A percentile compares a stretch with the other conserved stretches of the same genome.
These are phyloP conservation scores for Eucidaris tribuloides DNA, from an alignment of 35 echinoderm and acorn worm species.

Conservation along the genomic window DNA sequence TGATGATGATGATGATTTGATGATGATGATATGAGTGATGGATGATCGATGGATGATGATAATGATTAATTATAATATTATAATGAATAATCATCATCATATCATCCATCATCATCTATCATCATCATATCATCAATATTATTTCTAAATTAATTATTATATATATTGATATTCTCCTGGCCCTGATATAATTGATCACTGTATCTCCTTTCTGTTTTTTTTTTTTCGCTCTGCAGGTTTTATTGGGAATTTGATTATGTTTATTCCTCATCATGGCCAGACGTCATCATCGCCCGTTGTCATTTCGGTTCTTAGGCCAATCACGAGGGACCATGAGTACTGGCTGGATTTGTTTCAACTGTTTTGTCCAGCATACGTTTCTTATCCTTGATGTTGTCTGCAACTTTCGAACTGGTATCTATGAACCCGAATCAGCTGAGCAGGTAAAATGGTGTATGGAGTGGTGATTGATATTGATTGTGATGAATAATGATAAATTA, in stretches of 20 bases:
- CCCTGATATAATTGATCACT: too few relatives aligned
- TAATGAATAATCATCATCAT: not conserved
- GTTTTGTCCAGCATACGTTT: constrained; percentile 77
- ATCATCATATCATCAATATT: not conserved
- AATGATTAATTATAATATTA: not conserved
- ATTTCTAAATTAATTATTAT: not conserved
- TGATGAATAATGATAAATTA: not conserved
- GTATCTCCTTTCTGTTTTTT: too few relatives aligned
- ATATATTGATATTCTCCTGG: not conserved
- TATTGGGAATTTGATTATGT: constrained; percentile 89
- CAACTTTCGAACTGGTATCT: constrained; percentile 89
- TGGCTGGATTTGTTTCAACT: constrained; percentile 82
- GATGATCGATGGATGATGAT: too few relatives aligned
- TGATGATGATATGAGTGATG: too few relatives aligned
- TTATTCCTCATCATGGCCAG: constrained; percentile 68
- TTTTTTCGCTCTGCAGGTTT: constrained; percentile 59
- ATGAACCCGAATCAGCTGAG: constrained; percentile 67
- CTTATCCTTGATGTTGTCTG: constrained; percentile 85
- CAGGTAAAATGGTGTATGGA: constrained; percentile 29
- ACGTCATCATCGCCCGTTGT: constrained; percentile 83
- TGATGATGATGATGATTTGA: too few relatives aligned
- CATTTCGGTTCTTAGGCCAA: constrained; percentile 93
- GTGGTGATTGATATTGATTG: not conserved
- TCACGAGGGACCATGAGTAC: constrained; percentile 60
- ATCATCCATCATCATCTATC: not conserved